These are phyloP conservation scores for Melipona quadrifasciata DNA, from an alignment of 1,140 invertebrate genomes.

Conservation along the genomic window DNA sequence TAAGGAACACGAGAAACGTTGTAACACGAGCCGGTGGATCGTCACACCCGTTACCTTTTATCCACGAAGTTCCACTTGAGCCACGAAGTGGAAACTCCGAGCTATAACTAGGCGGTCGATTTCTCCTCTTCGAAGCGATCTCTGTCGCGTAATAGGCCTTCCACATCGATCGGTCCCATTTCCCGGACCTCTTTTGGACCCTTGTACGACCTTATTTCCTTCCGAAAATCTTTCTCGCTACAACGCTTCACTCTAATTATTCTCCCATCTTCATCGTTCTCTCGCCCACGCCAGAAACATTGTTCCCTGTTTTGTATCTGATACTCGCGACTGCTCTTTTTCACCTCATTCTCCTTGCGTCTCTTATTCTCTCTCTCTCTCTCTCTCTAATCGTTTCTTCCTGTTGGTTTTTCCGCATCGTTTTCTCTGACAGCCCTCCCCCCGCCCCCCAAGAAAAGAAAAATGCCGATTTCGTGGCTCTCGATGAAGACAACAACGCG, in stretches of 20 bases:
- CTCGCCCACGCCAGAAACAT: slow-evolving; percentile 2
- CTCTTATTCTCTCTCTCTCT: neutral
- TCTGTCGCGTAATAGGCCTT: slow-evolving; percentile 9
- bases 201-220: slow-evolving; percentile 36
- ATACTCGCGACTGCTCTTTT: neutral
- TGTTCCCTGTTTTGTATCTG: neutral
- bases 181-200: slow-evolving; percentile 45
- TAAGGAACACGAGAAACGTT: neutral
- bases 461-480: neutral
- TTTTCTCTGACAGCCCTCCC: neutral
- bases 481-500: slow-evolving; percentile 42
- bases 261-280: neutral
- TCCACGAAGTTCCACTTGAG: slow-evolving; percentile 21
- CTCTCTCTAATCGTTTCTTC: no score
- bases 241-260: neutral
- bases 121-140: neutral
- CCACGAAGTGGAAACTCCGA: slow-evolving; percentile 39
- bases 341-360: neutral
- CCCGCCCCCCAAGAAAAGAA: no score
- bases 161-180: slow-evolving; percentile 10
- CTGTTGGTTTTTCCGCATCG: no score
- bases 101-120: slow-evolving; percentile 18
- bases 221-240: neutral
- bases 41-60: neutral
- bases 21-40: neutral